Evolutionary conservation across 2,797 vertebrate species (phyloP), one percentile per base, ranked within the genome.

Genomic region (Antennarius maculatus): DNA sequence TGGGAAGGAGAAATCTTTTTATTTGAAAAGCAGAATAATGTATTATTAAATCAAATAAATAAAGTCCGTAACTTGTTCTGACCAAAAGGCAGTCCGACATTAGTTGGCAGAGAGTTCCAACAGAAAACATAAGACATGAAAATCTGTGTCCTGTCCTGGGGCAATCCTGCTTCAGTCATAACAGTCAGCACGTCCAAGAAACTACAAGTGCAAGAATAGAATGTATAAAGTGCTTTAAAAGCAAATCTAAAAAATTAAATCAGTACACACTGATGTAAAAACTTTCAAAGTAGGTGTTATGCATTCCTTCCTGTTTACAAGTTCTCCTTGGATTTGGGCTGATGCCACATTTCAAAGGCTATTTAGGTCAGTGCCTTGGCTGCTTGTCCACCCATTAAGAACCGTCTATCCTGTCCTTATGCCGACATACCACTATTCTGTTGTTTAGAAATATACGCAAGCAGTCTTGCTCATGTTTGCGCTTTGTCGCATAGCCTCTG

Each of bases 361-460:
- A 51, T 71, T 52, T 34, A 67, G 82, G 71, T 69, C 74, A 69
- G 7, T 16, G 39, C 45, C 29, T 66, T 59, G 53, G 18, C 56
- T 23, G 18, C 46, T 39, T 39, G 37, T 39, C 37, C 37, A 39
- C 37, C 37, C 37, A 39, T 55, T 49, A 69, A 54, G 47, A 43
- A 39, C 16, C 0, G 48, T 49, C 66, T 29, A 6, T 34, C 49
- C 43, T 61, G 31, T 64, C 42, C 28, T 34, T 41, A 12, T 41
- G 29, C 15, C 14, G 45, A 14, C 46, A 56, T 23, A 16, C 7
- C 8, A 50, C 17, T 31, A 17, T 51, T 9, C 31, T 60, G 29
- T 37, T 37, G 61, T 42, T 69, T 54, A 17, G 9, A 18, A 46
- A 41, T 54, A 29, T 17, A 29, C 28, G 11, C 28, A 50, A 23